Base-by-base conservation (phyloP, 1,140 invertebrate genomes). In the Tetragonula clypearis region DNA sequence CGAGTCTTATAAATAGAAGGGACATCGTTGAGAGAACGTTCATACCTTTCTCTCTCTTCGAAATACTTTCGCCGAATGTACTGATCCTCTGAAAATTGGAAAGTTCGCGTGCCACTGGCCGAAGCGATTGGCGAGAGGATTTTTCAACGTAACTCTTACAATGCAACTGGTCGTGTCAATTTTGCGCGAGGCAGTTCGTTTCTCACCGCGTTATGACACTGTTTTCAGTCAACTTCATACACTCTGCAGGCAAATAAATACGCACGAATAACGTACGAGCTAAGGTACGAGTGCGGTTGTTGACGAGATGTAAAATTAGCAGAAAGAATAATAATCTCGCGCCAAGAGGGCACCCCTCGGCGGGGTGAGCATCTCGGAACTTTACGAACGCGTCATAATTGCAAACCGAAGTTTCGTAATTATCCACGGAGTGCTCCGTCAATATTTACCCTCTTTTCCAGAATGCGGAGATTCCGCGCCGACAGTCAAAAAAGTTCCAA, bases 271-370 rank as follows among this genome's bases (percentile, higher is more conserved):
- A 30, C 60, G 26, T 19, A 9, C 26, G 53, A n/a, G 21, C 12
- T 49, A 15, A n/a, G 26, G n/a, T 2, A 2, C 5, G 41, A 55
- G n/a, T n/a, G 35, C 23, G 53, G 77, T 69, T 69, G 53, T 77
- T 58, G 62, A 26, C n/a, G 5, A 69, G 65, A 71, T 4, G 35
- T 71, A 79, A 84, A 84, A 77, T 83, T 83, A 83, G 74, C n/a
- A 26, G 19, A 12, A 77, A 68, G 81, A 68, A 83, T 78, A 78
- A 84, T 79, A 79, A 84, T 79, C 82, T 1, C 11, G 17, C n/a
- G 65, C 4, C n/a, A 6, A n/a, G 60, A 35, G 53, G 19, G 41
- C 6, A 49, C 41, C 41, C 41, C 41, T 49, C 41, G n/a, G 78
- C 65, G 78, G 30, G 14, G 0, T 1, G 30, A 23, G 65, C 8